Conservation (phyloP, 2,888 invertebrate genomes). For the Campoletis raptor region DNA sequence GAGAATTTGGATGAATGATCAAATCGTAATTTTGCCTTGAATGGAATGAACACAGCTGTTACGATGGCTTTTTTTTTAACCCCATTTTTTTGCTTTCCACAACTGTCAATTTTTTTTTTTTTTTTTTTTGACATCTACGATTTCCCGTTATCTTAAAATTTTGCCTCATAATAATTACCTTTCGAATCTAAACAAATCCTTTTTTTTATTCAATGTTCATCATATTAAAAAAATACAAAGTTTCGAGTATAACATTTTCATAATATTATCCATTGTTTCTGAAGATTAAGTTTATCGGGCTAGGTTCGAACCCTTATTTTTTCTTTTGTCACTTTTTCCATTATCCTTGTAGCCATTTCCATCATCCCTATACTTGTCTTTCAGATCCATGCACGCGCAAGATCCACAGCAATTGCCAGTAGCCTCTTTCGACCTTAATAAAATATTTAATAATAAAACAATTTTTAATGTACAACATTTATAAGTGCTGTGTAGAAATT, state of each 20-base stretch:
- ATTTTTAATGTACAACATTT: neutral
- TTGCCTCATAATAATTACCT: neutral
- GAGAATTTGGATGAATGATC: neutral
- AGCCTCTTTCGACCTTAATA: constrained; percentile 74
- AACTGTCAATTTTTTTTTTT: neutral
- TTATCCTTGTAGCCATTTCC: constrained; percentile 49
- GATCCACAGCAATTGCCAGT: constrained; percentile 78
- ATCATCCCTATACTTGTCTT: constrained; percentile 55
- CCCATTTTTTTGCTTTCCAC: neutral
- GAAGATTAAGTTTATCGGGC: neutral
- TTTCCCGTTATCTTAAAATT: neutral
- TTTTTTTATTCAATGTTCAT: neutral
- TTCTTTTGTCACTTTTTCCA: constrained; percentile 47
- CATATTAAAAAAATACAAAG: neutral
- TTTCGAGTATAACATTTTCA: neutral
- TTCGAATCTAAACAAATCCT: neutral
- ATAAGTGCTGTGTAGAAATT: neutral
- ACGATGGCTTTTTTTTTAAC: constrained; percentile 15
- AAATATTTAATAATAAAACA: neutral
- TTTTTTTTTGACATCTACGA: neutral
- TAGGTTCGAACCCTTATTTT: constrained; percentile 19
- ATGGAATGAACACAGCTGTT: neutral
- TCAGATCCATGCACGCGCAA: constrained; percentile 75
- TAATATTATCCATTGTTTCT: neutral
- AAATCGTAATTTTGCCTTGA: neutral